Percentiles rank a stretch among this genome's conserved stretches.
Conservation (phyloP, 1,140 invertebrate genomes). For the Drosophila varians region DNA sequence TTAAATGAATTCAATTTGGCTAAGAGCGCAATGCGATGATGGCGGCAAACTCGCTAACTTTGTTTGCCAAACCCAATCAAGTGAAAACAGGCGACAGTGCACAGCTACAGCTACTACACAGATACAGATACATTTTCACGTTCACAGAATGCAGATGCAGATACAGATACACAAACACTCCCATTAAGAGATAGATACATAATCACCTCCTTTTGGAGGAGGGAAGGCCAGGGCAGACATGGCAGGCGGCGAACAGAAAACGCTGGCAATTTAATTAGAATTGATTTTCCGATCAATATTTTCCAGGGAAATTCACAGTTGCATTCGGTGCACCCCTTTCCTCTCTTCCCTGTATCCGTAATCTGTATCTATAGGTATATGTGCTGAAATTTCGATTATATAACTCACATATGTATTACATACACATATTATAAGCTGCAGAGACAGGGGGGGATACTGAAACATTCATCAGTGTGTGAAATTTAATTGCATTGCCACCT, state of each 20-base stretch:
- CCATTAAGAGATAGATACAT: conserved; percentile 2
- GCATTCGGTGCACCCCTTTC: conserved; percentile 28
- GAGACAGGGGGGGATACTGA: background rate
- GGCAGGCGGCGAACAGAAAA: background rate
- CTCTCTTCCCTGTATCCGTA: conserved; percentile 7
- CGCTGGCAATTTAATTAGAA: conserved; percentile 81
- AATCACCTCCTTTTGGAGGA: conserved; percentile 2
- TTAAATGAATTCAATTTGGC: conserved; percentile 68
- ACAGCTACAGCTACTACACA: conserved; percentile 37
- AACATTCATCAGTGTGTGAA: conserved; percentile 44
- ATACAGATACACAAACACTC: background rate
- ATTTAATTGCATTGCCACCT: conserved; percentile 58
- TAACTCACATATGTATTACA: conserved; percentile 45
- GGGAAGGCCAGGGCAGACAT: background rate
- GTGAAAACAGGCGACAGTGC: conserved; percentile 40
- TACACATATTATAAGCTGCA: background rate
- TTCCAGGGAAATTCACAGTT: conserved; percentile 75
- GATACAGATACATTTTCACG: no score
- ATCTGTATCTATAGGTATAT: conserved; percentile 26
- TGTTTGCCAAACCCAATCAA: conserved; percentile 62
- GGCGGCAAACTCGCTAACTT: conserved; percentile 45
- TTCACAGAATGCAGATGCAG: no score
- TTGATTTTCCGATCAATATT: conserved; percentile 82
- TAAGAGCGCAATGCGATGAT: conserved; percentile 18
- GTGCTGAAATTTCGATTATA: conserved; percentile 39